phyloP scores from a whole-genome alignment of 23 tunicate genomes.

The Clavelina lepadiformis region DNA sequence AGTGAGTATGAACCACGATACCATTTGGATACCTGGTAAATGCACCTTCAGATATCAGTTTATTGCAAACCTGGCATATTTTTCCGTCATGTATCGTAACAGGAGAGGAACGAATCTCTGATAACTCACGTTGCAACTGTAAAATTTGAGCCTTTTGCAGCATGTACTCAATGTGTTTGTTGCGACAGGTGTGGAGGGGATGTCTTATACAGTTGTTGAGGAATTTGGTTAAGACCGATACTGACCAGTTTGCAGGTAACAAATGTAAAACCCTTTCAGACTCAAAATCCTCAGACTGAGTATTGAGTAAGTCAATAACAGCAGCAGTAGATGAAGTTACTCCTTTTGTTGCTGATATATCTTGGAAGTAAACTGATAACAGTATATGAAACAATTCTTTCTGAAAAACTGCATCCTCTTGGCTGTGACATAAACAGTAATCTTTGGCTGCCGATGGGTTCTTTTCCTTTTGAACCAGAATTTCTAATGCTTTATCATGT shows the following conservation, averaged over 20 bases:
- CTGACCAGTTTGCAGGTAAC: slow-evolving; percentile 67
- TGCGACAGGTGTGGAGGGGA: slow-evolving; percentile 22
- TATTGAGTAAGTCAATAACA: slow-evolving; percentile 52
- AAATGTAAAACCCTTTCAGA: slow-evolving; percentile 45
- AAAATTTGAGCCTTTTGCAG: slow-evolving; percentile 32
- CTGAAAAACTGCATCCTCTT: slow-evolving; percentile 10
- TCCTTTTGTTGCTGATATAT: slow-evolving; percentile 26
- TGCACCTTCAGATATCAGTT: slow-evolving; percentile 22
- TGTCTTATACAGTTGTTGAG: slow-evolving; percentile 26
- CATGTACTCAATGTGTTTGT: slow-evolving; percentile 31
- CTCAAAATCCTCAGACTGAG: slow-evolving; percentile 55
- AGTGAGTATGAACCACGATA: slow-evolving; percentile 65
- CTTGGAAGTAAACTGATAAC: slow-evolving; percentile 47
- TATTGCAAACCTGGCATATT: slow-evolving; percentile 59
- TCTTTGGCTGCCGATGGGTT: slow-evolving; percentile 70
- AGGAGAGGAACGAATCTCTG: slow-evolving; percentile 15
- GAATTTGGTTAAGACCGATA: slow-evolving; percentile 30
- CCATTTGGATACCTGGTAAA: slow-evolving; percentile 82
- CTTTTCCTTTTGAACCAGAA: slow-evolving; percentile 46
- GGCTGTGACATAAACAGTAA: slow-evolving; percentile 56
- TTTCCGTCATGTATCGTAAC: slow-evolving; percentile 45
- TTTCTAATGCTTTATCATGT: slow-evolving; percentile 69
- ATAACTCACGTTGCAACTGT: slow-evolving; percentile 27
- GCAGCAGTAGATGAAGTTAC: slow-evolving; percentile 27
- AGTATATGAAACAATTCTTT: slow-evolving; percentile 45